Conservation (phyloP, 2,113 vertebrate genomes). For the Zingel zingel region DNA sequence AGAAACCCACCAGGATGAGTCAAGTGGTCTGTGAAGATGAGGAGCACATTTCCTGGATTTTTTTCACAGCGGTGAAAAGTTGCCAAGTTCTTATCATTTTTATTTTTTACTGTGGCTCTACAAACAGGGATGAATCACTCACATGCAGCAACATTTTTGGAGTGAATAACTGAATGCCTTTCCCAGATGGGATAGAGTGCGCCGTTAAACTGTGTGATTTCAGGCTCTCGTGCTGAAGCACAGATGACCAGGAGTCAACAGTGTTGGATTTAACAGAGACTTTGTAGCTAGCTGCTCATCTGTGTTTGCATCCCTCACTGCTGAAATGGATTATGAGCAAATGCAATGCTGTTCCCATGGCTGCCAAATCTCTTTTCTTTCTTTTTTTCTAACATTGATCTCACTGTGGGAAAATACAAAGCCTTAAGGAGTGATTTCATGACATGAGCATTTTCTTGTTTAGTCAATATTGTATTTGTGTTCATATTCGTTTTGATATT, state of each 20-base stretch:
- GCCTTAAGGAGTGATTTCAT: slow-evolving; percentile 8
- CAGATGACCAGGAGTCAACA: slow-evolving; percentile 52
- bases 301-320: slow-evolving; percentile 14
- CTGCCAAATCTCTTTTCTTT: slow-evolving; percentile 21
- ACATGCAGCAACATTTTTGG: slow-evolving; percentile 33
- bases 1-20: slow-evolving; percentile 61
- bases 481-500: background rate
- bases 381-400: slow-evolving; percentile 8
- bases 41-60: slow-evolving; percentile 33
- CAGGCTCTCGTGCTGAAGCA: slow-evolving; percentile 38
- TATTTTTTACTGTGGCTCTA: slow-evolving; percentile 18
- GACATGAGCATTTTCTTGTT: slow-evolving; percentile 7
- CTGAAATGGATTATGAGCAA: slow-evolving; percentile 24
- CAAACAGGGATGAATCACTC: slow-evolving; percentile 56
- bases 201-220: slow-evolving; percentile 56
- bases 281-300: slow-evolving; percentile 15
- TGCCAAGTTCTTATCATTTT: slow-evolving; percentile 18
- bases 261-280: slow-evolving; percentile 22
- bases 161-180: slow-evolving; percentile 73
- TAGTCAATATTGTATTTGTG: background rate
- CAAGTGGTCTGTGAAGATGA: slow-evolving; percentile 59
- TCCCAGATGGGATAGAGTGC: slow-evolving; percentile 41
- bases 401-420: slow-evolving; percentile 10
- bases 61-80: slow-evolving; percentile 28
- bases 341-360: slow-evolving; percentile 15